phyloP scores from a whole-genome alignment of 2,888 invertebrate genomes.

The Philhelius pedissequus region DNA sequence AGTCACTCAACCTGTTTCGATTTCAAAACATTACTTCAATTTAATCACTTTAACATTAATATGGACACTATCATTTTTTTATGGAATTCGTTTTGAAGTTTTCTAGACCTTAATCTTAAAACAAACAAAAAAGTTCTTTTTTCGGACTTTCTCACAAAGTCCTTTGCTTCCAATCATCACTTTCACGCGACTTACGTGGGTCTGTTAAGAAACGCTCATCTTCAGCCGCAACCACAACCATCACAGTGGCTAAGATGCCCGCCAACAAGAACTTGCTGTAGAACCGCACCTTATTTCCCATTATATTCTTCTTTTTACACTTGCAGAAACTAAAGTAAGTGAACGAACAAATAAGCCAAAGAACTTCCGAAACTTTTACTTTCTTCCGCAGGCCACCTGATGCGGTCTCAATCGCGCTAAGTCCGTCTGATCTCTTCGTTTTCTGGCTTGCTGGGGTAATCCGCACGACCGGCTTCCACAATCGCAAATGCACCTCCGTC shows the following conservation, averaged over 20 bases:
- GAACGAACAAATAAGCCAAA: constrained; percentile 5
- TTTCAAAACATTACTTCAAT: neutral
- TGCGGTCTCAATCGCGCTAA: neutral
- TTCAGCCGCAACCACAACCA: neutral
- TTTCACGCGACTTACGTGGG: constrained; percentile 57
- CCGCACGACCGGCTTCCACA: constrained; percentile 66
- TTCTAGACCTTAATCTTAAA: too few species aligned
- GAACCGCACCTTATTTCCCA: constrained; percentile 48
- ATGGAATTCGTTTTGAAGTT: too few species aligned
- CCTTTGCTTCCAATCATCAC: neutral
- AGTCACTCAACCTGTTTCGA: constrained; percentile 14
- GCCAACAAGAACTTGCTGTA: constrained; percentile 54
- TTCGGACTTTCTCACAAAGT: neutral
- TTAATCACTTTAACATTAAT: neutral
- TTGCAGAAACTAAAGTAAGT: neutral
- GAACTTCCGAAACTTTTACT: constrained; percentile 52
- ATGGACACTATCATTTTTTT: neutral
- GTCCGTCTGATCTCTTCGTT: neutral
- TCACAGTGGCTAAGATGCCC: constrained; percentile 29
- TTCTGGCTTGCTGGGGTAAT: constrained; percentile 11
- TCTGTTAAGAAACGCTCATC: constrained; percentile 52
- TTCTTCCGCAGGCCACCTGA: constrained; percentile 27
- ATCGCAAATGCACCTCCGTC: constrained; percentile 59
- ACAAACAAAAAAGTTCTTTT: neutral
- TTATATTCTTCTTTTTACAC: neutral